Base-by-base conservation (phyloP, 2,113 vertebrate genomes). In the Vidua macroura region DNA sequence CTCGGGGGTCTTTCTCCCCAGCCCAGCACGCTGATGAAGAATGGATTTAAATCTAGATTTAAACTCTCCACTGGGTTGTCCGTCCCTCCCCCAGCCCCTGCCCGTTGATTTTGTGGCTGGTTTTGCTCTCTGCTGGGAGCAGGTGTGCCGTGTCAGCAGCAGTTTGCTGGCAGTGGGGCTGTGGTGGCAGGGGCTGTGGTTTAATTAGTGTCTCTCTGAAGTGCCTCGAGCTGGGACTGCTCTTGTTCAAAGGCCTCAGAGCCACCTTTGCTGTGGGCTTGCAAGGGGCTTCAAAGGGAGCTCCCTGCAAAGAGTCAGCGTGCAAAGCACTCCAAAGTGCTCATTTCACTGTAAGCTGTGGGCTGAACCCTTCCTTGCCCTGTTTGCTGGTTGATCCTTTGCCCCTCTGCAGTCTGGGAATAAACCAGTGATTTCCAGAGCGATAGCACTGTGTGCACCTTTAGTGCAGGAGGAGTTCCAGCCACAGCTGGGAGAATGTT, bases 201-300 rank as follows among this genome's bases (percentile, higher is more conserved):
- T 89, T 94, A 92, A 91, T 97, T 87, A 74, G 87, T 58, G 37
- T 46, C 28, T 33, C 56, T 59, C 41, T 23, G 33, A 92, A 77
- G 37, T 43, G 91, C 91, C 95, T 86, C 1, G 1, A 82, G 86
- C 94, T 70, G 52, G 46, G 62, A 31, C 78, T 39, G 19, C 66
- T 72, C 15, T 37, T 69, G 27, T 44, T 89, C 87, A 79, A 66
- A 88, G 78, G 52, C 31, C 80, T 6, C 2, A 19, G 83, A 72
- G 86, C 58, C 79, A 33, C 91, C 86, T 95, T 68, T 82, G 66
- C 53, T 48, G 80, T 64, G 83, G 80, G 67, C 68, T 86, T 58
- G 82, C 83, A 90, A 76, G 33, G 68, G 73, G 23, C 86, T 96
- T 84, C 91, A 92, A 68, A 89, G 91, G 56, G 43, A 86, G 49